Percentiles rank a stretch among this genome's conserved stretches.
phyloP scores from a whole-genome alignment of 1,140 invertebrate genomes.

The Bradynema listronoti region DNA sequence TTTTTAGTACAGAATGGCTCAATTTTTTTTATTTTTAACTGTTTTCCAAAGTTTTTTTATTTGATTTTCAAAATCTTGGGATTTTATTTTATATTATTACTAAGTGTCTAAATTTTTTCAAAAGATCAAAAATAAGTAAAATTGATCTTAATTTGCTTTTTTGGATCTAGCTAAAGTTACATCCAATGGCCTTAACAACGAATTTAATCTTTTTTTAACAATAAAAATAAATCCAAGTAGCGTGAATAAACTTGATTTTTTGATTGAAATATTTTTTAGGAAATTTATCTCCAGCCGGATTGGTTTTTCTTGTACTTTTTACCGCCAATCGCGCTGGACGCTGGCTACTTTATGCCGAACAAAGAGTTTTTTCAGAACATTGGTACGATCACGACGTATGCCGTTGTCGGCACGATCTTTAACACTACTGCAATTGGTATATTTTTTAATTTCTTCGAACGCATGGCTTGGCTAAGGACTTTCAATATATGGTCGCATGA shows the following conservation, averaged over 20 bases:
- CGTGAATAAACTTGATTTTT: neutral
- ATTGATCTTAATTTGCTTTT: no score
- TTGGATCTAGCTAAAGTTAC: no score
- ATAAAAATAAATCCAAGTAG: no score
- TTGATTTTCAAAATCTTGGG: no score
- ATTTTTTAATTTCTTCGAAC: neutral
- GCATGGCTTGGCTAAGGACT: neutral
- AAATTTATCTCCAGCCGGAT: conserved; percentile 34
- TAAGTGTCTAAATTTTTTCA: no score
- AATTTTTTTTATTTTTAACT: neutral
- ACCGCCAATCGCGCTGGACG: conserved; percentile 77
- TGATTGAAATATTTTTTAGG: conserved; percentile 12
- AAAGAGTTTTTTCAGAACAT: conserved; percentile 86
- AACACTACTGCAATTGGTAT: conserved; percentile 34
- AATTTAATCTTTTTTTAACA: no score
- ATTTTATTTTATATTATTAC: no score
- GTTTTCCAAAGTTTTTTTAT: no score
- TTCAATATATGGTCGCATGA: no score
- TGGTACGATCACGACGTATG: conserved; percentile 86
- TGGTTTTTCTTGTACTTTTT: conserved; percentile 45
- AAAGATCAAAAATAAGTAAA: no score
- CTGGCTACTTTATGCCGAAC: conserved; percentile 96
- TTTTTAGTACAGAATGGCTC: neutral
- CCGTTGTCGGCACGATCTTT: conserved; percentile 68
- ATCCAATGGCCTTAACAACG: no score